Percentiles rank a stretch among this genome's conserved stretches.
phyloP scores from a whole-genome alignment of 2,113 vertebrate genomes.

The Gymnorhina tibicen region DNA sequence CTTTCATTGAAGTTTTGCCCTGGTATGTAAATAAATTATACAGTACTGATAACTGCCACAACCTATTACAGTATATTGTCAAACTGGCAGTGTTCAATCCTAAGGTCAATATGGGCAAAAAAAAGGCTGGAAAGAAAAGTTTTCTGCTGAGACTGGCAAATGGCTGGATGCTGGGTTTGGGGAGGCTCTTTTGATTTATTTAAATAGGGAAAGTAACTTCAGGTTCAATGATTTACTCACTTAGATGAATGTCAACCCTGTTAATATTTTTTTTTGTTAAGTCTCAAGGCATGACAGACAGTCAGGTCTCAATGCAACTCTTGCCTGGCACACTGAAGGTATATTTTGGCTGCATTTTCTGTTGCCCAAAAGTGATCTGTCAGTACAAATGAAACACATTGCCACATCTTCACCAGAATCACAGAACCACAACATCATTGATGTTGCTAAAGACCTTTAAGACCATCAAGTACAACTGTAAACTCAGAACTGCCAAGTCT shows the following conservation, averaged over 20 bases:
- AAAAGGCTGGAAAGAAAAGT: neutral
- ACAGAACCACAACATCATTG: neutral
- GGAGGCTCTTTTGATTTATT: neutral
- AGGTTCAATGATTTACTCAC: neutral
- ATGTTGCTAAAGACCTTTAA: neutral
- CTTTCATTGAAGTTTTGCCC: neutral
- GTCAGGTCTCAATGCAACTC: neutral
- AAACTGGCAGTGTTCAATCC: neutral
- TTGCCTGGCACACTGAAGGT: neutral
- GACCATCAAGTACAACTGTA: neutral
- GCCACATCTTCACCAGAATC: neutral
- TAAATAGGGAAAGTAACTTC: neutral
- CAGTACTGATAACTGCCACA: neutral
- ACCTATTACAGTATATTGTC: neutral
- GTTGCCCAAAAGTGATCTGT: neutral
- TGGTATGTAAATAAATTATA: neutral
- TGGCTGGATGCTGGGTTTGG: fast-evolving
- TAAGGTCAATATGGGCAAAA: neutral
- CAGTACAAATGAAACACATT: neutral
- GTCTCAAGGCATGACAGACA: neutral
- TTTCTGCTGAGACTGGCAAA: neutral
- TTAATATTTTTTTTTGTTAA: neutral
- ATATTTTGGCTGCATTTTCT: neutral
- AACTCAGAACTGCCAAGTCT: neutral
- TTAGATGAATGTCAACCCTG: neutral